Conservation (phyloP, 2,888 invertebrate genomes). For the Acleris laterana region DNA sequence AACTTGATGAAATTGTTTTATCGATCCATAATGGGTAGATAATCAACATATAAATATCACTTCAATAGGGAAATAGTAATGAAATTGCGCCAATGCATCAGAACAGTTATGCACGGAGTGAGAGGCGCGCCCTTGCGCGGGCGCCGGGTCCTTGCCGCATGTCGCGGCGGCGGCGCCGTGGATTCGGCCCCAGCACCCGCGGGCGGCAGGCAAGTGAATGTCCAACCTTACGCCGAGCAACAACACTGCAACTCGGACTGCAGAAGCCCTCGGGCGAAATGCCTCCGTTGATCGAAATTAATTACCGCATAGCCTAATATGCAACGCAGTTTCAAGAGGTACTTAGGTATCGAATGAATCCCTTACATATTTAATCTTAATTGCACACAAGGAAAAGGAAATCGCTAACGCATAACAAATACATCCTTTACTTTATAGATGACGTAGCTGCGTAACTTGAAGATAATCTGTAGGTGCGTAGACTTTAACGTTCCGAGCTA, state of each 20-base stretch:
- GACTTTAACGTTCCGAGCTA: too few relatives aligned
- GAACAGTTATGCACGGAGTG: conserved; percentile 70
- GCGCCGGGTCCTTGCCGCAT: conserved; percentile 62
- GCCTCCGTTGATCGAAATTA: conserved; percentile 17
- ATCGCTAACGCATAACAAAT: background rate
- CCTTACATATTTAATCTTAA: background rate
- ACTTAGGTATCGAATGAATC: background rate
- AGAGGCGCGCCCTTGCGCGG: conserved; percentile 79
- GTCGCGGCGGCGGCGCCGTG: conserved; percentile 51
- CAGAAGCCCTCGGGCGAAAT: conserved; percentile 17
- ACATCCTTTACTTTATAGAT: too few relatives aligned
- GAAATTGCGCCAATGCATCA: conserved; percentile 60
- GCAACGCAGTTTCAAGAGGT: background rate
- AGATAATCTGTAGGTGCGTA: too few relatives aligned
- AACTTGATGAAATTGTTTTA: too few relatives aligned
- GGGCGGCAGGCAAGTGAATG: conserved; percentile 64
- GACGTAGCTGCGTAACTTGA: too few relatives aligned
- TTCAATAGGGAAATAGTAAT: conserved; percentile 10
- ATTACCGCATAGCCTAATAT: conserved; percentile 18
- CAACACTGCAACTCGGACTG: conserved; percentile 16
- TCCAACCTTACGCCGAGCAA: conserved; percentile 54
- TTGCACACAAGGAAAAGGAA: background rate
- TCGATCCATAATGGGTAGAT: too few relatives aligned
- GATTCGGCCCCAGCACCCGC: conserved; percentile 65
- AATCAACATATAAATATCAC: background rate